These are phyloP conservation scores for Pterocles gutturalis DNA, from an alignment of 2,113 vertebrate species.

Conservation along the genomic window DNA sequence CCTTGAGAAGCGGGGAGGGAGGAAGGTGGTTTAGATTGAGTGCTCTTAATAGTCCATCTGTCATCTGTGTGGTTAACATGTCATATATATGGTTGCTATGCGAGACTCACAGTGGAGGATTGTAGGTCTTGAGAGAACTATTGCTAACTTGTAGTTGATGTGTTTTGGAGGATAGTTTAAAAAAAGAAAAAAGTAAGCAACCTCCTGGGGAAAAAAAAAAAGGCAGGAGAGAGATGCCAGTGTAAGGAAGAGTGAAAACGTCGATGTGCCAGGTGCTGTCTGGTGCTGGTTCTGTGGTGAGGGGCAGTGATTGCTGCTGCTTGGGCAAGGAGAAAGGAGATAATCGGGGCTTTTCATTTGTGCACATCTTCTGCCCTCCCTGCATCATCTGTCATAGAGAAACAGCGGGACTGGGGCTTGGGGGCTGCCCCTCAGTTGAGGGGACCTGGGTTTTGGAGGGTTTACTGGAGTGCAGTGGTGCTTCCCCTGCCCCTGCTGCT, in stretches of 20 bases:
- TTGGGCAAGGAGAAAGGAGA: neutral
- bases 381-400: neutral
- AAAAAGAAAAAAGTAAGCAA: neutral
- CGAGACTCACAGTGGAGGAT: neutral
- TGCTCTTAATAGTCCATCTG: conserved; percentile 59
- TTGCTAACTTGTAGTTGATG: neutral
- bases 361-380: neutral
- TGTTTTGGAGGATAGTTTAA: neutral
- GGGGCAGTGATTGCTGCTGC: neutral
- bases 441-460: neutral
- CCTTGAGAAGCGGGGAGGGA: neutral
- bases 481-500: neutral
- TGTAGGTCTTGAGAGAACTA: neutral
- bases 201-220: neutral
- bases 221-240: neutral
- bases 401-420: neutral
- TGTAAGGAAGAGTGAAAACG: neutral
- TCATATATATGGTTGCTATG: conserved; percentile 31
- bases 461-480: neutral
- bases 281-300: neutral
- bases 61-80: conserved; percentile 65
- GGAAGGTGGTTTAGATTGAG: conserved; percentile 63
- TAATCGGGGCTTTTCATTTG: neutral
- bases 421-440: neutral
- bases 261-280: neutral